Percentiles rank a stretch among this genome's conserved stretches.
Evolutionary conservation across 2,797 vertebrate species (phyloP).

Genomic region (Todus mexicanus): DNA sequence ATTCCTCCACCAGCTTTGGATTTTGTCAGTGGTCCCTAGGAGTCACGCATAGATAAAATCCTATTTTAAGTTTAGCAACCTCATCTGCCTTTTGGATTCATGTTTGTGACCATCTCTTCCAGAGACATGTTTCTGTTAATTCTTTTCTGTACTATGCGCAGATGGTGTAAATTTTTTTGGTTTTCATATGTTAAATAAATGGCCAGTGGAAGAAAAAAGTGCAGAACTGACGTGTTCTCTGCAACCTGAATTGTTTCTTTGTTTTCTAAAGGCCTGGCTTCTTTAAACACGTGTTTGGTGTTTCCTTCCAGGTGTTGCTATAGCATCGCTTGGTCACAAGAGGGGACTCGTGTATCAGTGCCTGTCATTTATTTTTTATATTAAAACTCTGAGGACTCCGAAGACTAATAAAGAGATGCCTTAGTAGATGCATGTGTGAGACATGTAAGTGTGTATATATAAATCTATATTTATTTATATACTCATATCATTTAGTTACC

Average conservation of each 20-base stretch:
- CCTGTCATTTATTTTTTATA: not conserved
- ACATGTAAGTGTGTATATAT: not conserved
- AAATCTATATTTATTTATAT: not conserved
- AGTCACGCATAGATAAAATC: not conserved
- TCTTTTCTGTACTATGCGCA: not conserved
- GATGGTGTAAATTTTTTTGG: not conserved
- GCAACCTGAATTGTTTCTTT: not conserved
- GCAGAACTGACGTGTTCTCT: not conserved
- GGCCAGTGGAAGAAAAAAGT: not conserved
- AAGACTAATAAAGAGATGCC: not conserved
- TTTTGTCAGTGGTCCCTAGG: not conserved
- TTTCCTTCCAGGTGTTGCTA: not conserved
- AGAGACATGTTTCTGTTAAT: not conserved
- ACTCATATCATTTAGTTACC: not conserved
- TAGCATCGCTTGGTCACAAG: conserved; percentile 20
- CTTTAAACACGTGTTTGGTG: not conserved
- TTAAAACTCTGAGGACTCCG: not conserved
- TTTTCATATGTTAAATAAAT: not conserved
- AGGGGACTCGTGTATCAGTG: not conserved
- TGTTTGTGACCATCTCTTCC: not conserved
- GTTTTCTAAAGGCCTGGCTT: not conserved
- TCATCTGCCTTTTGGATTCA: not conserved
- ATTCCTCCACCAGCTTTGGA: not conserved
- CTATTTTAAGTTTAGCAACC: not conserved
- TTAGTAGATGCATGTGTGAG: not conserved